A percentile compares a stretch with the other conserved stretches of the same genome.
These are phyloP conservation scores for Notarius quadriscutis DNA, from an alignment of 2,113 vertebrate species.

Conservation along the genomic window DNA sequence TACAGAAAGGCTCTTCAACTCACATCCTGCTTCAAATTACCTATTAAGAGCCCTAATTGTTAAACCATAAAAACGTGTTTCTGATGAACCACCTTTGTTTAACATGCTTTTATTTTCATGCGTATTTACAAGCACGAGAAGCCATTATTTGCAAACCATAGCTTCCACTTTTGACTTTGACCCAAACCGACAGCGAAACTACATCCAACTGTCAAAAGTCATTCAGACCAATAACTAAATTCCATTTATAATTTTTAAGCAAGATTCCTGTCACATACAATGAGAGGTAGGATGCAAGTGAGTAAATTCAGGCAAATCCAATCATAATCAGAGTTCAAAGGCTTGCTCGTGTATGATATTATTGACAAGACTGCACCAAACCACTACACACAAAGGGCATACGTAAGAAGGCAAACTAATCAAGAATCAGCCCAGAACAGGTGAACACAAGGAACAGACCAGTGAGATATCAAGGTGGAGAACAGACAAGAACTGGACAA, in stretches of 20 bases:
- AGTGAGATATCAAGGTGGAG: neutral
- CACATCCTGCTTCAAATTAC: neutral
- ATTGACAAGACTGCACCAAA: neutral
- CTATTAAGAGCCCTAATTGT: neutral
- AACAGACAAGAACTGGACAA: neutral
- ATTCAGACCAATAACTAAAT: neutral
- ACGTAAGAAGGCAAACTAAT: neutral
- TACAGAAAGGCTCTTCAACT: constrained; percentile 46
- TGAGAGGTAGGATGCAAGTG: neutral
- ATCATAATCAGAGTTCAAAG: neutral
- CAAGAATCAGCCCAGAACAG: neutral
- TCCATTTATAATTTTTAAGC: neutral
- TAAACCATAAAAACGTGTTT: neutral
- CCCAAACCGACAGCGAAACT: neutral
- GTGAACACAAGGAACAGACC: neutral
- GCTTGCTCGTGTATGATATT: neutral
- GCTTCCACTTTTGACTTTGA: neutral
- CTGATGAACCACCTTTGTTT: neutral
- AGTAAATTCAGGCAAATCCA: neutral
- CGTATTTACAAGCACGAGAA: neutral
- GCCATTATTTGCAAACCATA: neutral
- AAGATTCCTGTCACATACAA: neutral
- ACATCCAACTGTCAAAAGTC: neutral
- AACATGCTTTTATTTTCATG: neutral
- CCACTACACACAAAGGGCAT: neutral